Evolutionary conservation across 2,888 invertebrate genomes (phyloP), one percentile per base, ranked within the genome.

Genomic region (Caradrina kadenii): DNA sequence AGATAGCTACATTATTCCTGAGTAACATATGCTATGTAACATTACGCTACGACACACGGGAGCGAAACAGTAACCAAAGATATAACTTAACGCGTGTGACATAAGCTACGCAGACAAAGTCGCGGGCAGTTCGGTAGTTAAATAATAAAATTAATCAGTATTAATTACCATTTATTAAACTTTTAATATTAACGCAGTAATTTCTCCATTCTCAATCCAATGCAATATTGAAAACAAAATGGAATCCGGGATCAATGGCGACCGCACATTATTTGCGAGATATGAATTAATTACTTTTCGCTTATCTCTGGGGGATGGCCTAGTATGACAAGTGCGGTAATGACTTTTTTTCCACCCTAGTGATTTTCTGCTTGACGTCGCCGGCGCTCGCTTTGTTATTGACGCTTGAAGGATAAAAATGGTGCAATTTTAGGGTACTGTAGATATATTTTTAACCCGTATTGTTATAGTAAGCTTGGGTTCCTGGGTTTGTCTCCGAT

Each of bases 251-350:
- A 42, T 55, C 21, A 76, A 19, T 54, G 50, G 2, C 1, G 19
- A 45, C 76, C 59, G 22, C 42, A 31, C 63, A 63, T 71, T 42
- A 61, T 64, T 70, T n/a, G 19, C 48, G 26, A 49, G 48, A 50
- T 56, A 52, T 61, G 19, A 77, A 77, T 64, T 71, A 61, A 63
- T 71, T 60, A 60, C 63, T 39, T 5, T 55, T 35, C 31, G 4
- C 48, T 56, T 48, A 5, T 19, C 48, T 52, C 39, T 63, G 39
- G n/a, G 49, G 11, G 0, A 7, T 58, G 56, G 48, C 74, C 71
- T 19, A 63, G 17, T 42, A 48, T 31, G 60, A 17, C 22, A 39
- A 42, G 31, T 48, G 5, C 45, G 31, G 1, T 45, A 35, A 53
- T 35, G 22, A 49, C 49, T 26, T 59, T 68, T 58, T 69, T 55